These are phyloP conservation scores for Lasioglossum oenotherae DNA, from an alignment of 2,888 invertebrate species.

Conservation along the genomic window DNA sequence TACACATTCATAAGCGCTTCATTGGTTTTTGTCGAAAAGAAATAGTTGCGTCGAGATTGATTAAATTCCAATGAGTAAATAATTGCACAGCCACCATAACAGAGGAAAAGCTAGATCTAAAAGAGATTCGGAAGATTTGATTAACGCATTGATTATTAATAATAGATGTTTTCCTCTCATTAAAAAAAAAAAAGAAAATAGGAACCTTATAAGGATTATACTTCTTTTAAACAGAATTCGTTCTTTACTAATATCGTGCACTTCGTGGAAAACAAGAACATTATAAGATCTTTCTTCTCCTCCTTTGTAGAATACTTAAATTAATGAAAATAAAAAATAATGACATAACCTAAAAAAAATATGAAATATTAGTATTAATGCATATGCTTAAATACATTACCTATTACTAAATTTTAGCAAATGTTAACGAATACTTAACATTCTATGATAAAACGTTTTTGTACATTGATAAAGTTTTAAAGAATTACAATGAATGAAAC, in stretches of 20 bases:
- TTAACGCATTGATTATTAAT: not conserved
- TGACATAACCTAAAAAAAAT: conserved; percentile 20
- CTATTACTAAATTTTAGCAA: not conserved
- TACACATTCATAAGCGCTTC: conserved; percentile 36
- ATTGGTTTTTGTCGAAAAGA: conserved; percentile 31
- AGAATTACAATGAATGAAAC: not conserved
- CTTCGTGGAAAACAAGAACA: conserved; percentile 37
- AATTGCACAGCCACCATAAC: conserved; percentile 63
- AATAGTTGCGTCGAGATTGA: conserved; percentile 29
- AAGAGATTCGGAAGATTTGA: conserved; percentile 20
- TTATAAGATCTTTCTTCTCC: conserved; percentile 41
- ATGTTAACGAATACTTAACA: not conserved
- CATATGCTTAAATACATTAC: not conserved
- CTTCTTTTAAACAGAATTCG: conserved; percentile 16
- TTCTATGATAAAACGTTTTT: conserved; percentile 6
- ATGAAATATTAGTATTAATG: conserved; percentile 16
- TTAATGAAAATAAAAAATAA: conserved; percentile 28
- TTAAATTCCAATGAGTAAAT: conserved; percentile 44
- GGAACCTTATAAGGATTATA: conserved; percentile 42
- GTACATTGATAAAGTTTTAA: not conserved
- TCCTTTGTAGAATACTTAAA: conserved; percentile 20
- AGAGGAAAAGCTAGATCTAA: conserved; percentile 55
- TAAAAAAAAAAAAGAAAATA: not conserved
- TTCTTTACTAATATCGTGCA: conserved; percentile 1
- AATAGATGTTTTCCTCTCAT: not conserved